Base-by-base conservation (phyloP, 2,888 invertebrate genomes). In the Sipha maydis region DNA sequence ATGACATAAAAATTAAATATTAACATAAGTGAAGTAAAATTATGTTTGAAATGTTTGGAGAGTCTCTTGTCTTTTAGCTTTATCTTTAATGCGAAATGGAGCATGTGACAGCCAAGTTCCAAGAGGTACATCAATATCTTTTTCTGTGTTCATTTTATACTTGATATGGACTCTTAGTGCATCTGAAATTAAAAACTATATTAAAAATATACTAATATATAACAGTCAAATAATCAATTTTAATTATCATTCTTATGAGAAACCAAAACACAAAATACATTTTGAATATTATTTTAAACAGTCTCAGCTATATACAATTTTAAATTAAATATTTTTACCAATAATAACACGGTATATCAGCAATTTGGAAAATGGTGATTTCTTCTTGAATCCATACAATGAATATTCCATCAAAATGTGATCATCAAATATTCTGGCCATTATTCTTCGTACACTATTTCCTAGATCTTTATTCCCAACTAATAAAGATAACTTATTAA, bases 401-500 rank as follows among this genome's bases (percentile, higher is more conserved):
- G 48, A 76, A 7, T 48, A 76, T 4, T 76, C 48, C 5, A 17
- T 25, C 5, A 48, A 28, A 41, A 76, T 48, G 1, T 5, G 4
- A 14, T 76, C 48, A 28, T 41, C 76, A n/a, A 41, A 76, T 38
- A 75, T 38, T 11, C 38, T 34, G 14, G 76, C 38, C 38, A 75
- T 75, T 38, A 75, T 75, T 75, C 75, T 38, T 11, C 75, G 21
- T 0, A 76, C 76, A 76, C 48, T 48, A 2, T 76, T 76, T 76
- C n/a, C 38, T 0, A 76, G 25, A 76, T 76, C 76, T n/a, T 76
- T 76, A 14, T 28, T 76, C 11, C 76, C 76, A n/a, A 76, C 76
- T 28, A 48, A 41, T 76, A 76, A 76, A 5, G 76, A 76, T n/a
- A 76, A n/a, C 48, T 76, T 76, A 48, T n/a, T 41, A 41, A 76